A percentile compares a stretch with the other conserved stretches of the same genome.
phyloP scores from a whole-genome alignment of 2,113 vertebrate genomes.

The Uropsilus gracilis region DNA sequence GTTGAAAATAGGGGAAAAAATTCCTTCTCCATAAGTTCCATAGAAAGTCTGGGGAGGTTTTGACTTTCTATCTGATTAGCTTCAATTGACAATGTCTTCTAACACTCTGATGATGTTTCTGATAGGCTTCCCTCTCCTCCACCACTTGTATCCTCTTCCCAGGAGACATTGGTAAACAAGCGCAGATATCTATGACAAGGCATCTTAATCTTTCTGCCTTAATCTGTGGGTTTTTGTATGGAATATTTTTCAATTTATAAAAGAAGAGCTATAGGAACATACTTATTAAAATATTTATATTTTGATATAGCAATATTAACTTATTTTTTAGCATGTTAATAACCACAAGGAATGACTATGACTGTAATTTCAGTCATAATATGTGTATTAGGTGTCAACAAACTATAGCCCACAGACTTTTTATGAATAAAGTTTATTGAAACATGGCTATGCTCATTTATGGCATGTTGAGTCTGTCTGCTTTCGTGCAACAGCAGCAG shows the following conservation, averaged over 20 bases:
- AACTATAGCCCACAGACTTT: slow-evolving; percentile 6
- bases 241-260: slow-evolving; percentile 36
- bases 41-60: neutral
- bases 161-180: neutral
- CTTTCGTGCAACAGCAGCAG: neutral
- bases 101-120: neutral
- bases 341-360: slow-evolving; percentile 2
- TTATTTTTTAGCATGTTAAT: slow-evolving; percentile 19
- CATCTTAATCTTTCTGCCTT: neutral
- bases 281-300: slow-evolving; percentile 36
- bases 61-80: neutral
- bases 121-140: neutral
- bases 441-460: neutral
- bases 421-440: slow-evolving; percentile 70
- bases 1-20: neutral
- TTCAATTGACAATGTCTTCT: neutral
- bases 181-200: neutral
- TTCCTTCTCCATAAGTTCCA: neutral
- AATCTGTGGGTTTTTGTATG: neutral
- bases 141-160: neutral
- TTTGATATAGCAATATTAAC: neutral
- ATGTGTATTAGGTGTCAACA: neutral
- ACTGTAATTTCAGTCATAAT: slow-evolving; percentile 10
- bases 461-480: neutral
- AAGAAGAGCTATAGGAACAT: neutral